These are phyloP conservation scores for Drosophila paranaensis DNA, from an alignment of 2,888 invertebrate genomes.

Conservation along the genomic window DNA sequence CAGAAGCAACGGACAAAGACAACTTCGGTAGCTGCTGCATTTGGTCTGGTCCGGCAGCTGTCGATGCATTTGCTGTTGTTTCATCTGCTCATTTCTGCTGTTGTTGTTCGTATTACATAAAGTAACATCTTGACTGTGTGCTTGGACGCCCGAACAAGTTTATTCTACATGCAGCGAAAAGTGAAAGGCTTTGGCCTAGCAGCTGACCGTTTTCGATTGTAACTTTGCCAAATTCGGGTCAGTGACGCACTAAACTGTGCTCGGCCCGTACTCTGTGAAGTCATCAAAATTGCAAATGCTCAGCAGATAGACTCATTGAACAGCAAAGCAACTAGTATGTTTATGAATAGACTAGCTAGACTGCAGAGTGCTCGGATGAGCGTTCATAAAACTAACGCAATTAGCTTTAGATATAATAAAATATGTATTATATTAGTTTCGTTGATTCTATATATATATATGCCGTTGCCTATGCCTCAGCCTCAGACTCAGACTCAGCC, in stretches of 20 bases:
- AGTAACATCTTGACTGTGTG: conserved; percentile 67
- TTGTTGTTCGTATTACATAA: conserved; percentile 61
- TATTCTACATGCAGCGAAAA: conserved; percentile 73
- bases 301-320: conserved; percentile 23
- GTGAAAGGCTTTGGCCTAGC: conserved; percentile 66
- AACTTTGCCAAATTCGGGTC: conserved; percentile 63
- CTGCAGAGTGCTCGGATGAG: too few species aligned
- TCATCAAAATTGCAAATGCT: conserved; percentile 22
- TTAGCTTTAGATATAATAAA: not conserved
- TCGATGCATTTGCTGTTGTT: conserved; percentile 23
- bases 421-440: too few species aligned
- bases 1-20: conserved; percentile 38
- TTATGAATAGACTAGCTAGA: not conserved
- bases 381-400: not conserved
- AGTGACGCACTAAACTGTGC: conserved; percentile 73
- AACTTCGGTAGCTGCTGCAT: conserved; percentile 22
- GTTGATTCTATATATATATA: too few species aligned
- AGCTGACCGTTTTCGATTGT: conserved; percentile 29
- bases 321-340: not conserved
- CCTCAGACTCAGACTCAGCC: not conserved
- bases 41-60: conserved; percentile 43
- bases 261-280: conserved; percentile 1
- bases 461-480: not conserved
- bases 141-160: conserved; percentile 65
- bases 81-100: conserved; percentile 22